Percentiles rank a stretch among this genome's conserved stretches.
phyloP scores from a whole-genome alignment of 2,113 vertebrate species.

The Chlamydotis undulata region DNA sequence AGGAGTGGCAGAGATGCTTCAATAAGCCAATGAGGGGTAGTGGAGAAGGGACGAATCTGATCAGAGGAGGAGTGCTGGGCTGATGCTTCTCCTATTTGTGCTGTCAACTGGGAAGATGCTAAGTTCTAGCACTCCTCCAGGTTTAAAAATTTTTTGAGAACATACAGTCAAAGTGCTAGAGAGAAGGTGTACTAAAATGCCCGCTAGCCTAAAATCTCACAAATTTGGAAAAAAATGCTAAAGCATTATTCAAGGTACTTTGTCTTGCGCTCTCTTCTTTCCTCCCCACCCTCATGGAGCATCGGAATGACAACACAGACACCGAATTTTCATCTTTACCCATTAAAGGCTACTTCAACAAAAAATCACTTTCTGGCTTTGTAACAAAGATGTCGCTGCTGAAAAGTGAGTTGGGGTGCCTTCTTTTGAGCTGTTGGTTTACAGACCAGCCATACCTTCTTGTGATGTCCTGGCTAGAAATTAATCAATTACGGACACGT shows the following conservation, averaged over 20 bases:
- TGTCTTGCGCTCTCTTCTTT: neutral
- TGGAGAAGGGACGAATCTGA: neutral
- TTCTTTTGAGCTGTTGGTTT: neutral
- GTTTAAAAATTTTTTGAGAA: neutral
- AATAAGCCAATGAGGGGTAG: neutral
- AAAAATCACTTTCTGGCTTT: neutral
- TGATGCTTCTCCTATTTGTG: neutral
- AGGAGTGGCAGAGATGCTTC: neutral
- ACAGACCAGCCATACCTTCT: neutral
- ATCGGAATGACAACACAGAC: neutral
- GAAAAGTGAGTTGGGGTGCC: neutral
- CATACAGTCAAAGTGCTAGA: neutral
- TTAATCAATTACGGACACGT: neutral
- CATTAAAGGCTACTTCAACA: neutral
- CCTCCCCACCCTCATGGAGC: neutral
- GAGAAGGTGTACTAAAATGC: neutral
- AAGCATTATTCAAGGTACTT: neutral
- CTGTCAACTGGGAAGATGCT: neutral
- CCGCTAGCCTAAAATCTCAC: neutral
- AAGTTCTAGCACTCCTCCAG: neutral
- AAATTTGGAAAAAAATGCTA: neutral
- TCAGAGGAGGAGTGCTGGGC: neutral
- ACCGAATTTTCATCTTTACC: neutral
- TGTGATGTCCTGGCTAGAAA: neutral
- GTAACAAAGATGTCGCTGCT: neutral